Evolutionary conservation across 1,140 invertebrate species (phyloP), one percentile per base, ranked within the genome.

Genomic region (Scaptomyza montana): DNA sequence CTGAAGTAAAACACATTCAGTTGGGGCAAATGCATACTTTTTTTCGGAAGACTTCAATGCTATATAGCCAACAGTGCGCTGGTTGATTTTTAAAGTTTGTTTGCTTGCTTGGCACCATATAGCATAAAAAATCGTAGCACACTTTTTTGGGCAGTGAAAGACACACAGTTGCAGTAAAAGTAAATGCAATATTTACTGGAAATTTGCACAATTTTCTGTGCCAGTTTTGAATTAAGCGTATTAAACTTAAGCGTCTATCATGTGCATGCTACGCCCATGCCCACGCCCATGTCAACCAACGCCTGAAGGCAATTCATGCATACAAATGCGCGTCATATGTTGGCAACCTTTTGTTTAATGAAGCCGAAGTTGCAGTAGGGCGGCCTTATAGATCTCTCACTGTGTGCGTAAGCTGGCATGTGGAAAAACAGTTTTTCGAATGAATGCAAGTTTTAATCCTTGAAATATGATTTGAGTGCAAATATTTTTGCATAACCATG

Each of bases 391-490:
- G 30, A 43, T 57, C 36, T 56, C 9, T 53, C 25, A 7, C 3
- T 39, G 45, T 33, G 43, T 77, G 47, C 66, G 13, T 49, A 64
- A 50, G 78, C 70, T 84, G 79, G 79, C 84, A 87, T 79, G 84
- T 82, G 84, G 84, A 89, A 89, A 87, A 89, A 89, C 79, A 72
- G 84, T 89, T 89, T 36, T 89, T 89, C 66, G 61, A 84, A 89
- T 89, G 79, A 89, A 89, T 89, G 84, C 84, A 89, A 89, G 79
- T 89, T 89, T 89, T 89, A 89, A 89, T 89, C 84, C 84, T 89
- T 89, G 84, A 89, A 89, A 89, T 89, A 89, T 89, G 84, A 89
- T 89, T 89, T 89, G 84, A 89, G 84, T 89, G 84, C 84, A 89
- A 89, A 89, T 89, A 89, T 89, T 89, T 89, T 89, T 84, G 84